Conservation (phyloP, 2,113 vertebrate genomes). For the Narcine bancroftii region DNA sequence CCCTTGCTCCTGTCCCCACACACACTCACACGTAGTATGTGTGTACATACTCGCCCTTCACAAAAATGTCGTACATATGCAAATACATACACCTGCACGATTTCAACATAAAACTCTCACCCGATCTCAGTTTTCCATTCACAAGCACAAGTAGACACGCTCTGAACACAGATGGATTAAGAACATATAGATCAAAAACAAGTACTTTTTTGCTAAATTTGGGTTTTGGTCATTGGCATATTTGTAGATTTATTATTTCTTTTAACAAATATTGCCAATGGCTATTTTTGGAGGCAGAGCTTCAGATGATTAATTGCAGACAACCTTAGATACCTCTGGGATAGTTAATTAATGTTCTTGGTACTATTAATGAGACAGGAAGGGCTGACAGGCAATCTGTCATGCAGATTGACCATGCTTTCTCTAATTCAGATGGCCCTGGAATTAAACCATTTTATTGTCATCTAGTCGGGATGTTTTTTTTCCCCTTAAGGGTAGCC, state of each 20-base stretch:
- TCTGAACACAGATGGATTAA: too few relatives aligned
- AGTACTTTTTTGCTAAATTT: not conserved
- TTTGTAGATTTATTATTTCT: not conserved
- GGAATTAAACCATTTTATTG: not conserved
- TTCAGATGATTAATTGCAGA: constrained; percentile 2
- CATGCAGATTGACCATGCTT: not conserved
- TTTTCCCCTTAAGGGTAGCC: not conserved
- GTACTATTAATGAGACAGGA: not conserved
- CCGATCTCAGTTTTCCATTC: too few relatives aligned
- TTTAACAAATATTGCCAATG: not conserved
- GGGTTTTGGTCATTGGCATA: not conserved
- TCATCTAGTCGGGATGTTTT: not conserved
- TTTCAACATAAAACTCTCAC: too few relatives aligned
- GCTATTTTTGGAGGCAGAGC: constrained; percentile 13
- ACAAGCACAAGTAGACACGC: too few relatives aligned
- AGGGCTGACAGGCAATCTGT: not conserved
- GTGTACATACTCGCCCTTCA: too few relatives aligned
- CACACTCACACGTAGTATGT: too few relatives aligned
- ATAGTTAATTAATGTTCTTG: not conserved
- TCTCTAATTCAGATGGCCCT: not conserved
- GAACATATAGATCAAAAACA: too few relatives aligned
- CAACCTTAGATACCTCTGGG: not conserved
- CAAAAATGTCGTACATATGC: too few relatives aligned
- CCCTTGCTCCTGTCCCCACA: too few relatives aligned
- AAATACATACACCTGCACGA: too few relatives aligned